Conservation (phyloP, 1,140 invertebrate genomes). For the Polypedilum vanderplanki region DNA sequence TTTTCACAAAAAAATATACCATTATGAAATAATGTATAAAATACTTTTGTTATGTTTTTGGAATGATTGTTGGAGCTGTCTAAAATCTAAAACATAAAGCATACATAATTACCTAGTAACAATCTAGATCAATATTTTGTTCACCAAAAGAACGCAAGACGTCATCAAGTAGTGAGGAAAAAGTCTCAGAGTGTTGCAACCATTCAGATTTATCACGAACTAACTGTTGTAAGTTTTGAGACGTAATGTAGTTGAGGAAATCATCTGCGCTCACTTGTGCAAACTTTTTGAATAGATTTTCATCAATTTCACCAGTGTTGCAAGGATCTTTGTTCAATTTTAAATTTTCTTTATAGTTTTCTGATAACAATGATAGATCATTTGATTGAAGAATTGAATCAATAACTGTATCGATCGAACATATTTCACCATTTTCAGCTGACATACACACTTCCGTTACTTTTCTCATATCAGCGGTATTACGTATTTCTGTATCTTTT, state of each 20-base stretch:
- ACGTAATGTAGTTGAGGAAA: constrained; percentile 50
- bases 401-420: constrained; percentile 42
- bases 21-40: too few relatives aligned
- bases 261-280: constrained; percentile 47
- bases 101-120: constrained; percentile 51
- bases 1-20: too few relatives aligned
- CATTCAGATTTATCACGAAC: constrained; percentile 51
- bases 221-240: constrained; percentile 49
- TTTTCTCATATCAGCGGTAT: background rate
- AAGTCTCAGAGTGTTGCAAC: constrained; percentile 51
- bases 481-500: background rate
- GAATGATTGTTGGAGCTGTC: too few relatives aligned
- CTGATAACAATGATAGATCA: constrained; percentile 52
- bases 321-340: constrained; percentile 38
- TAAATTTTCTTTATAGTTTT: constrained; percentile 48
- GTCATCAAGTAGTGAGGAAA: constrained; percentile 58
- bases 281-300: constrained; percentile 44
- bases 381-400: constrained; percentile 49
- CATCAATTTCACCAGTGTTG: constrained; percentile 35
- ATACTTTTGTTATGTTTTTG: too few relatives aligned
- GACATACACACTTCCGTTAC: background rate
- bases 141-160: constrained; percentile 51
- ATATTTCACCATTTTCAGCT: constrained; percentile 13
- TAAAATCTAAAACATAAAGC: background rate
- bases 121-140: constrained; percentile 53